Evolutionary conservation across 2,888 invertebrate genomes (phyloP), one percentile per base, ranked within the genome.

Genomic region (Anthophora plumipes): DNA sequence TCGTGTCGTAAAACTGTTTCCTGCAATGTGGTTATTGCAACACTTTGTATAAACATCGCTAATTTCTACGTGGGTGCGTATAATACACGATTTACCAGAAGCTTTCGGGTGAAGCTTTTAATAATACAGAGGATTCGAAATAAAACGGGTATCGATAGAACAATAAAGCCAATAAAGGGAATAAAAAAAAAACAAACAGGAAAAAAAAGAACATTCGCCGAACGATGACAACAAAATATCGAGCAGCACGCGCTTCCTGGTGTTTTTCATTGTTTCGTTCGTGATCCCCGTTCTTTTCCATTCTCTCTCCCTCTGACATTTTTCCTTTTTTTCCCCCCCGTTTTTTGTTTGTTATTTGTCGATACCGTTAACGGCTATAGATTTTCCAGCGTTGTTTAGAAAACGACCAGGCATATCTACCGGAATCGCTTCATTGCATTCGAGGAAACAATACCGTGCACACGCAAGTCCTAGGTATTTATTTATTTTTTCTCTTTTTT

Each of bases 201-300:
- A 54, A 43, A n/a, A 43, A 14, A 41, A 17, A n/a, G 11, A 8
- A 37, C 12, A 37, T 64, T 43, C 17, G 22, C 8, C n/a, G 60
- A n/a, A 50, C 22, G 54, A 52, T n/a, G 57, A 60, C 39, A 71
- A 74, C 50, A 61, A 85, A 81, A 72, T 81, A 80, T 81, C 69
- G 71, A 64, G 50, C 57, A 31, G 31, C 54, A 37, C 31, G 20
- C 50, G 43, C 20, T 71, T 70, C 59, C 78, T 55, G 37, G 57
- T 17, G n/a, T 63, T 46, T 68, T 43, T 80, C 76, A 75, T 86
- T 74, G 73, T 84, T 83, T 68, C 70, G 43, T 55, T 43, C 9
- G 31, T 11, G 22, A 8, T 39, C 17, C n/a, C 22, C 43, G 55
- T 39, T n/a, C n/a, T 41, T 64, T 64, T n/a, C 11, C 37, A 11